Conservation (phyloP, 2,113 vertebrate species). For the Erythrocebus patas region DNA sequence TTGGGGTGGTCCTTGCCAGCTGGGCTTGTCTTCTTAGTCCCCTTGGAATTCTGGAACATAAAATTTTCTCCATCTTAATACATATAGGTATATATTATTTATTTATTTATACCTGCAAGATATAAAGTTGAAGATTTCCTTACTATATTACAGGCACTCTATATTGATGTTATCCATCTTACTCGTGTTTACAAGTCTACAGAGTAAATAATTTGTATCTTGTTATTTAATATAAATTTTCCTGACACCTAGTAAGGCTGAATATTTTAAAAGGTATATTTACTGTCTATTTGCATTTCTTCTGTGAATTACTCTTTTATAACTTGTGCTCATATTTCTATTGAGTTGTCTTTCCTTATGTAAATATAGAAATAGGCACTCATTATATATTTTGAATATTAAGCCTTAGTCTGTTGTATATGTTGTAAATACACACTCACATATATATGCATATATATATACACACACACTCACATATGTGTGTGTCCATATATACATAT, state of each 20-base stretch:
- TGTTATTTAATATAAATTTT: not conserved
- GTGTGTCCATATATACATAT: no score
- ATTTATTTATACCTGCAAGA: not conserved
- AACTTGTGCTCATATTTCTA: not conserved
- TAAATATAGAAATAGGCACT: not conserved
- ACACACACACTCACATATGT: no score
- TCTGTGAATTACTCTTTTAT: not conserved
- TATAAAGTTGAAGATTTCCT: not conserved
- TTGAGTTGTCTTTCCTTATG: not conserved
- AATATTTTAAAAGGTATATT: not conserved
- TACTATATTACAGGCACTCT: not conserved
- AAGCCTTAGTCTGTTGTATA: not conserved
- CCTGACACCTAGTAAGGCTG: not conserved
- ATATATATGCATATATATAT: no score
- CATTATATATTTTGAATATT: not conserved
- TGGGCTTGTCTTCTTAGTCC: not conserved
- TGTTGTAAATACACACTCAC: not conserved
- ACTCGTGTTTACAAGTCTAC: not conserved
- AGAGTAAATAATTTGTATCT: not conserved
- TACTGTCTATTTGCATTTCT: slow-evolving; percentile 4
- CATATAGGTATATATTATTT: not conserved
- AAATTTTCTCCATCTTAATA: not conserved
- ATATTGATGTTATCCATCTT: not conserved
- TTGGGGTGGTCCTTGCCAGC: not conserved
- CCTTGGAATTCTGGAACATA: not conserved